Conservation (phyloP, 2,888 invertebrate species). For the Drosophila paramelanica region DNA sequence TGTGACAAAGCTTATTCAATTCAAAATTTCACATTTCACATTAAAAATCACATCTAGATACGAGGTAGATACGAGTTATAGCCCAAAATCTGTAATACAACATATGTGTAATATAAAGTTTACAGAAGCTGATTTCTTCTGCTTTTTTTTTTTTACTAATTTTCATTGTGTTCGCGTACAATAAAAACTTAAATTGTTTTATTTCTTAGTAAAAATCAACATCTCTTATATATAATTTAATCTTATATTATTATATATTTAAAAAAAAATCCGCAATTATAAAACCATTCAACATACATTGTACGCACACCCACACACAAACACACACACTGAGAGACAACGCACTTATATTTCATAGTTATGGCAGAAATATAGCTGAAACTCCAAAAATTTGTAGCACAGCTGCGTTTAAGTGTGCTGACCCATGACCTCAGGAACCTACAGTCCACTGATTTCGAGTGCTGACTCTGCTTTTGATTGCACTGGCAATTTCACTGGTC, state of each 20-base stretch:
- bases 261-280: background rate
- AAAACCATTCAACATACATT: background rate
- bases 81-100: too few species aligned
- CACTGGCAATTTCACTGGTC: slow-evolving; percentile 37
- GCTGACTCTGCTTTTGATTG: slow-evolving; percentile 44
- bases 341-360: slow-evolving; percentile 22
- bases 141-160: too few species aligned
- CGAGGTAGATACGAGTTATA: too few species aligned
- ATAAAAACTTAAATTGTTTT: background rate
- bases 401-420: slow-evolving; percentile 42
- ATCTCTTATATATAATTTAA: too few species aligned
- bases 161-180: too few species aligned
- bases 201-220: too few species aligned
- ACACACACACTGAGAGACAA: background rate
- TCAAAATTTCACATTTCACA: too few species aligned
- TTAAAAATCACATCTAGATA: too few species aligned
- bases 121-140: too few species aligned
- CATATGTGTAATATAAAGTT: too few species aligned
- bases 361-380: slow-evolving; percentile 7
- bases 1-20: too few species aligned
- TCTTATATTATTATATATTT: too few species aligned
- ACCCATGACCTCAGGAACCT: background rate
- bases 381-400: slow-evolving; percentile 4
- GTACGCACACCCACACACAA: background rate
- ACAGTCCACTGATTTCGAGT: slow-evolving; percentile 13